Evolutionary conservation across 2,113 vertebrate genomes (phyloP).

Genomic region (Trogon melanurus): DNA sequence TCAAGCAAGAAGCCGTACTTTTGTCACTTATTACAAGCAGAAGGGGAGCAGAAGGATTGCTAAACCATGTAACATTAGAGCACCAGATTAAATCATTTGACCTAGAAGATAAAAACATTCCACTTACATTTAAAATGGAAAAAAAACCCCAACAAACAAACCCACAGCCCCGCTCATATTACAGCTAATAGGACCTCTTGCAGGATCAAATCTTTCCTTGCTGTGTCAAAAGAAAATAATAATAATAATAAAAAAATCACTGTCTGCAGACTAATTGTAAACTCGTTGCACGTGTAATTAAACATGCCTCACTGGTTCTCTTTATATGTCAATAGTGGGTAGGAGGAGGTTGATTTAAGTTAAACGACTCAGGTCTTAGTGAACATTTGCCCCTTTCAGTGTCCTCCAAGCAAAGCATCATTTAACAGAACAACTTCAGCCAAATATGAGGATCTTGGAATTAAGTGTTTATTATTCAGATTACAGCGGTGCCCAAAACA

Average conservation of each 20-base stretch:
- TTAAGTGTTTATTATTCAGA: neutral
- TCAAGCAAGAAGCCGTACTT: constrained; percentile 33
- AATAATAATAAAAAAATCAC: neutral
- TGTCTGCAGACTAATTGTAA: constrained; percentile 51
- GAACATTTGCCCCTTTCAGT: constrained; percentile 41
- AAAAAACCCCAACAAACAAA: neutral
- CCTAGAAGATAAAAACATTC: constrained; percentile 64
- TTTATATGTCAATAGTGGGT: constrained; percentile 62
- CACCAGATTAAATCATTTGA: constrained; percentile 68
- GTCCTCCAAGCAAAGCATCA: constrained; percentile 27
- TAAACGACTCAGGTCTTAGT: constrained; percentile 21
- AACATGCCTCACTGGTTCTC: constrained; percentile 55
- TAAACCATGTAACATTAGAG: constrained; percentile 55
- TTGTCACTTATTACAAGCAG: constrained; percentile 54
- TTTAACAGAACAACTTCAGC: constrained; percentile 24
- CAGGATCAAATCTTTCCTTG: constrained; percentile 29
- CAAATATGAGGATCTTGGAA: neutral
- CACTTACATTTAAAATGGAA: constrained; percentile 29
- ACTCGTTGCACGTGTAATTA: constrained; percentile 57
- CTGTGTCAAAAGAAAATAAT: neutral
- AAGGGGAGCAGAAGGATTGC: constrained; percentile 56
- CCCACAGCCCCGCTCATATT: neutral
- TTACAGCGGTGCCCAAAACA: neutral
- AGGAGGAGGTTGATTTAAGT: constrained; percentile 72
- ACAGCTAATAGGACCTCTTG: constrained; percentile 30